These are phyloP conservation scores for Netelia inedita DNA, from an alignment of 2,888 invertebrate genomes.

Conservation along the genomic window DNA sequence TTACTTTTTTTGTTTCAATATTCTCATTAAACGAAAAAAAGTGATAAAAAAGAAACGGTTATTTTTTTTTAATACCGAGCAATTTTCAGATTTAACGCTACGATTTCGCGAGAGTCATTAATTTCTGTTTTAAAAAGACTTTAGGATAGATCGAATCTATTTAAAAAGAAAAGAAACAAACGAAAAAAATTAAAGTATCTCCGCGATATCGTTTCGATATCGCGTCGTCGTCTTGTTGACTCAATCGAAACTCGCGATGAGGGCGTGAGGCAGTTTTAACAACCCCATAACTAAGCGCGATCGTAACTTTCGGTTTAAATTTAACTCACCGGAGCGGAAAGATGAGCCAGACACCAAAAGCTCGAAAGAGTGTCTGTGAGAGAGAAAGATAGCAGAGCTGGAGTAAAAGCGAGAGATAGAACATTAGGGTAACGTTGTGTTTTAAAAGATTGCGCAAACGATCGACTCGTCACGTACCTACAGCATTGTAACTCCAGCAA, in stretches of 20 bases:
- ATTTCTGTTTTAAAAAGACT: too few species aligned
- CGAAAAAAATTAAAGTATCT: background rate
- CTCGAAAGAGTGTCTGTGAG: conserved; percentile 6
- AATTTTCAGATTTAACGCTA: too few species aligned
- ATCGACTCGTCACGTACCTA: too few species aligned
- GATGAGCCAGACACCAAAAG: conserved; percentile 13
- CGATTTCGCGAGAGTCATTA: too few species aligned
- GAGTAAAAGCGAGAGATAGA: conserved; percentile 4
- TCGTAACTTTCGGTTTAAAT: conserved; percentile 68
- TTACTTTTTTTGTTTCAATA: too few species aligned
- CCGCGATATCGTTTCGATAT: background rate
- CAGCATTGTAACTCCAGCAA: too few species aligned
- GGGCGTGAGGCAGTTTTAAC: conserved; percentile 54
- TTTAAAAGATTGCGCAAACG: conserved; percentile 30
- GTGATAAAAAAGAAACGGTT: too few species aligned
- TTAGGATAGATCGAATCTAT: background rate
- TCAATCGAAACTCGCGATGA: conserved; percentile 7
- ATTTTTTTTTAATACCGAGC: too few species aligned
- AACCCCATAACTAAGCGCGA: conserved; percentile 68
- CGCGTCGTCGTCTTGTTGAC: conserved; percentile 22
- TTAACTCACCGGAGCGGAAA: conserved; percentile 48
- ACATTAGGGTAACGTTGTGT: background rate
- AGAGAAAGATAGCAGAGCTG: background rate
- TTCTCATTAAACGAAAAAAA: too few species aligned
- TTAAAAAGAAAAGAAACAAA: background rate